Evolutionary conservation across 2,797 vertebrate species (phyloP).

Genomic region (Microchirus variegatus): DNA sequence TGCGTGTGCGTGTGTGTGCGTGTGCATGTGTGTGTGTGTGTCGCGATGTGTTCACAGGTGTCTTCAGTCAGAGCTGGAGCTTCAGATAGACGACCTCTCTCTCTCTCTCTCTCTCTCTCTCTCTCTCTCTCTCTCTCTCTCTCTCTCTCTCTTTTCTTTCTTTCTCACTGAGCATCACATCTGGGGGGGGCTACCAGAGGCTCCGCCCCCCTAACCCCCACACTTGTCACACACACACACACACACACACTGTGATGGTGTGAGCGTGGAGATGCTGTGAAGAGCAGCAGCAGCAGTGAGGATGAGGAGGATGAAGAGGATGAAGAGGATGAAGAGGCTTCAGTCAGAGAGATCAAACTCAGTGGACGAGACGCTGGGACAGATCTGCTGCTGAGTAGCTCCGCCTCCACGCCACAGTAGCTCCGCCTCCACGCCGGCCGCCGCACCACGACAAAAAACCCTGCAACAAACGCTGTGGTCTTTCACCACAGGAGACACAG

Average conservation of each 20-base stretch:
- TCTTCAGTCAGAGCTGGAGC: conserved; percentile 32
- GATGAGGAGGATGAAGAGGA: neutral
- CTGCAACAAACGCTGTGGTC: no score
- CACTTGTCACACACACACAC: neutral
- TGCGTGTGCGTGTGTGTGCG: neutral
- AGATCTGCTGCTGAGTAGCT: neutral
- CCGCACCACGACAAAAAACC: no score
- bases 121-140: neutral
- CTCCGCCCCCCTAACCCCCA: neutral
- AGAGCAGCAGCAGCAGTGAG: no score
- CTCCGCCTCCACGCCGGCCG: neutral
- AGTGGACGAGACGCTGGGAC: neutral
- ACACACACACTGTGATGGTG: neutral
- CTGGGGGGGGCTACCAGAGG: neutral
- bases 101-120: neutral
- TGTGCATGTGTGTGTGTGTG: conserved; percentile 19
- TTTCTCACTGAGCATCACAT: neutral
- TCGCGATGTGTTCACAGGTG: conserved; percentile 64
- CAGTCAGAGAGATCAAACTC: neutral
- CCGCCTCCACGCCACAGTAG: neutral
- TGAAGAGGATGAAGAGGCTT: neutral
- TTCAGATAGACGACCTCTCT: conserved; percentile 3
- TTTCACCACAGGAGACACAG: no score
- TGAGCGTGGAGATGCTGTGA: neutral
- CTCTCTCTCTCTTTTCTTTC: neutral